Conservation (phyloP, 2,113 vertebrate genomes). For the Prionailurus viverrinus region DNA sequence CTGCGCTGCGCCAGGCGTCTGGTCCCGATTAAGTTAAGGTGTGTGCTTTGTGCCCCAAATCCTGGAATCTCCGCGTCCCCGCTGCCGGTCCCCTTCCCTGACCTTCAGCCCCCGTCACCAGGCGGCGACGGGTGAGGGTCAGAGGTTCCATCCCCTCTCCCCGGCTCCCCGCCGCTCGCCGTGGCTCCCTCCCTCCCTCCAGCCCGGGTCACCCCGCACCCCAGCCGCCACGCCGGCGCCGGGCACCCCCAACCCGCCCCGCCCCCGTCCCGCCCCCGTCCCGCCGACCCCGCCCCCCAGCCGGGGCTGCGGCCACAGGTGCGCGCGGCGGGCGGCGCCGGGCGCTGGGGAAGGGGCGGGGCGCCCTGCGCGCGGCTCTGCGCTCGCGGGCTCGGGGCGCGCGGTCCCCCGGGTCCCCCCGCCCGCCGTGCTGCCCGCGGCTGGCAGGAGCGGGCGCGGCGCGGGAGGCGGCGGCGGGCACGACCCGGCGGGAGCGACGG, state of each 20-base stretch:
- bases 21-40: neutral
- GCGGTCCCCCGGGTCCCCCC: neutral
- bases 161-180: neutral
- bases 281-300: neutral
- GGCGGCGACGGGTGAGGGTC: no score
- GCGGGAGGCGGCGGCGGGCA: neutral
- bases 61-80: neutral
- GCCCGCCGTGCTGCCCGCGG: neutral
- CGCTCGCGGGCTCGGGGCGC: neutral
- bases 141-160: neutral
- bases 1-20: neutral
- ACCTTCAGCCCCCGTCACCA: neutral
- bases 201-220: neutral
- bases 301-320: neutral
- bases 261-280: neutral
- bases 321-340: neutral
- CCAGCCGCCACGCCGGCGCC: no score
- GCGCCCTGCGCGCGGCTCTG: neutral
- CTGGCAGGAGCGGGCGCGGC: constrained; percentile 31
- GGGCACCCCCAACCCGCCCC: no score
- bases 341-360: neutral
- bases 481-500: neutral
- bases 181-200: neutral
- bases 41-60: neutral
- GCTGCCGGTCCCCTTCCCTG: neutral